Evolutionary conservation across 2,888 invertebrate species (phyloP), one percentile per base, ranked within the genome.

Genomic region (Kryphioiulus occultus): DNA sequence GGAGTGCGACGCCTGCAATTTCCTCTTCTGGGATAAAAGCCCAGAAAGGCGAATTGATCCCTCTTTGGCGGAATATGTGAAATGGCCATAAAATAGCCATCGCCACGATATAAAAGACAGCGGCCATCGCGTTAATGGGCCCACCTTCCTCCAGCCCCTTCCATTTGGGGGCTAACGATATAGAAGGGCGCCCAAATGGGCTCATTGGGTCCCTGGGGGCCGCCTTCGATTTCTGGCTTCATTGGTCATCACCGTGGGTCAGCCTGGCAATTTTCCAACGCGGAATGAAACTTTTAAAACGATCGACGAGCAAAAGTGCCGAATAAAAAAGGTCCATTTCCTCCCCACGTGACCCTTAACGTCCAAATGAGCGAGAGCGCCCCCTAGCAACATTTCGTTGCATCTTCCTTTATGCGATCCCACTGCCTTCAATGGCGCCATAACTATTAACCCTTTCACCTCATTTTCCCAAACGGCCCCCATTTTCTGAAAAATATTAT

Each of bases 61-160:
- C 78, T 78, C 78, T 78, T 78, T 78, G 78, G 78, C 12, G 78
- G 78, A 78, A 78, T 78, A 78, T 78, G 78, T 78, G 78, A 78
- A 78, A 78, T 78, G 78, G 15, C 17, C 78, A 78, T 78, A 78
- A 78, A 78, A 78, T 78, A 78, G 78, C 78, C 78, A 78, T 78
- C 78, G 78, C 78, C 78, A 78, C 78, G 78, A 78, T 78, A 78
- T 78, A 78, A 78, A 78, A 78, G 78, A 78, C 78, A 78, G 78
- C 78, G 78, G 78, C 78, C 78, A 78, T 78, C 78, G 30, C 78
- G 78, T 30, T 78, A 78, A 78, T 78, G 78, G 78, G 2, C 78
- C 78, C 78, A 78, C 78, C 78, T 78, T 30, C 15, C 30, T 30
- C 78, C 26, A 9, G 26, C 78, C 78, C 78, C 22, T 22, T 30